Evolutionary conservation across 2,113 vertebrate genomes (phyloP), one percentile per base, ranked within the genome.

Genomic region (Dipodomys spectabilis): DNA sequence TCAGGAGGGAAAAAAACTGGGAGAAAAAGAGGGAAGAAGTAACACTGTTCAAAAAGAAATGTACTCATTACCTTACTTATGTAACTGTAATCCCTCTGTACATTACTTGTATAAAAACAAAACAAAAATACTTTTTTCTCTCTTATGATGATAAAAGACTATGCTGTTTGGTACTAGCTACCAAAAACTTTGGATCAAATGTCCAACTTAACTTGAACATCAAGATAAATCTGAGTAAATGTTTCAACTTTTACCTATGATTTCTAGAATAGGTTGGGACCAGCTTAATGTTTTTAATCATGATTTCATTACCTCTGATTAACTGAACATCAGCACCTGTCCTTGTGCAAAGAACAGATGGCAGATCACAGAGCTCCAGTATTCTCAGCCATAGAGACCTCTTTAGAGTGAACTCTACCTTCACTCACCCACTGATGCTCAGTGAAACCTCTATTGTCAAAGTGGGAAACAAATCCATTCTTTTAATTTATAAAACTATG

Each of bases 231-330:
- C 79, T 83, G 62, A 92, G 88, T 72, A 75, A 93, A 94, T 60
- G 53, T 67, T 95, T 92, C 35, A 86, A 65, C 39, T 88, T 80
- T 94, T 85, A 95, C 53, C 75, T 78, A 73, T 78, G 88, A 84
- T 65, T 90, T 96, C 82, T 0, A 0, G 68, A 78, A 88, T 69
- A 39, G 49, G 35, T 92, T 86, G 94, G 67, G 75, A 79, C 30
- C 25, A 65, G 30, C 80, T 39, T 39, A 39, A 39, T 49, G 49
- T 90, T 49, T 75, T 89, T 94, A 90, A 95, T 92, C 82, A 62
- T 71, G 44, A 94, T 30, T 88, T 67, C 69, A 92, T 93, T 74
- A 67, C 22, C 2, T 86, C 16, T 68, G 79, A 90, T 88, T 88
- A 96, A 86, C 39, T 79, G 67, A 89, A 27, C 71, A 86, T 67